Conservation (phyloP, 2,888 invertebrate species). For the Parelbella ahira region DNA sequence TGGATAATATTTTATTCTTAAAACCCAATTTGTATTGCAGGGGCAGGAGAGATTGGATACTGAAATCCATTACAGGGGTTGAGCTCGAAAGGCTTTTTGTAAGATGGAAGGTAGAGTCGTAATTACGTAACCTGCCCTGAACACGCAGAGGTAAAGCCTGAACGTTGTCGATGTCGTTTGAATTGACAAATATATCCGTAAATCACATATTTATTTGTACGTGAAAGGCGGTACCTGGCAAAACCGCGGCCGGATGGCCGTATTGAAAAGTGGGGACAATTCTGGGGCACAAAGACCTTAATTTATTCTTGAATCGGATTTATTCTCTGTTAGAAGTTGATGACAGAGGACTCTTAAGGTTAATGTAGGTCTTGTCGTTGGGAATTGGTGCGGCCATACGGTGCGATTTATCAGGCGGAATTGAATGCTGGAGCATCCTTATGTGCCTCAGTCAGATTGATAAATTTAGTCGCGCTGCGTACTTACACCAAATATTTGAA, state of each 20-base stretch:
- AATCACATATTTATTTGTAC: slow-evolving; percentile 52
- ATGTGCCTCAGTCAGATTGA: slow-evolving; percentile 30
- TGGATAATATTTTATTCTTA: slow-evolving; percentile 24
- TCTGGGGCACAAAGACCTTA: slow-evolving; percentile 70
- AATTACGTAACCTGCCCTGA: slow-evolving; percentile 19
- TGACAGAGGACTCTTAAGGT: slow-evolving; percentile 72
- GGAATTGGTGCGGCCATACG: slow-evolving; percentile 64
- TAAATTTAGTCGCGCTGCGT: too few species aligned
- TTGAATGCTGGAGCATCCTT: slow-evolving; percentile 51
- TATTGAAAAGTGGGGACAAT: slow-evolving; percentile 50
- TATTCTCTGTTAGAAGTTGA: slow-evolving; percentile 64
- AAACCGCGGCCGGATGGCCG: slow-evolving; percentile 35
- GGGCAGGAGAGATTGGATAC: slow-evolving; percentile 8
- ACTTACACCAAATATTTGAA: too few species aligned
- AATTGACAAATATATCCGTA: slow-evolving; percentile 44
- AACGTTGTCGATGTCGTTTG: slow-evolving; percentile 20
- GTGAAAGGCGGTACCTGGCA: slow-evolving; percentile 44
- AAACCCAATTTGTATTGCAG: slow-evolving; percentile 18
- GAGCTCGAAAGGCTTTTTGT: slow-evolving; percentile 19
- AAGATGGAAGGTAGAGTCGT: slow-evolving; percentile 10
- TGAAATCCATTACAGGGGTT: slow-evolving; percentile 17
- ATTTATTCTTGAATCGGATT: slow-evolving; percentile 75
- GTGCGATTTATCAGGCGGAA: slow-evolving; percentile 62
- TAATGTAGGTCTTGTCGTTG: slow-evolving; percentile 74
- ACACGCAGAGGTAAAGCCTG: slow-evolving; percentile 20